phyloP scores from a whole-genome alignment of 2,113 vertebrate species.

The Siniperca chuatsi region DNA sequence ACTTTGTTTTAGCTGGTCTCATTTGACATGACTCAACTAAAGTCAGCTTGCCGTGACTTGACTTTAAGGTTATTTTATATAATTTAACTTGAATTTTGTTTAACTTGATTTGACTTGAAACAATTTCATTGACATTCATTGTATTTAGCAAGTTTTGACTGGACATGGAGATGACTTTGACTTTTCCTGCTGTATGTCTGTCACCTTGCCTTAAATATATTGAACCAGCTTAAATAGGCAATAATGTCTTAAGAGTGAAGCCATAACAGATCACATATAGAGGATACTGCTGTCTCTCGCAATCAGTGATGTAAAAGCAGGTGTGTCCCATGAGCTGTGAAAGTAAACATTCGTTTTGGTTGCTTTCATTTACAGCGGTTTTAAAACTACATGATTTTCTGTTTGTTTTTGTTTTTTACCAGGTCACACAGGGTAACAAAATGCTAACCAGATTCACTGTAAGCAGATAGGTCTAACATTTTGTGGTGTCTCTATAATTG shows the following conservation, averaged over 20 bases:
- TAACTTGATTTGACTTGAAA: neutral
- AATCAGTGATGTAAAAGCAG: neutral
- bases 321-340: neutral
- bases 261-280: neutral
- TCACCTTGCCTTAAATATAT: neutral
- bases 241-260: neutral
- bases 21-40: neutral
- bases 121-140: neutral
- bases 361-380: neutral
- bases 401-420: neutral
- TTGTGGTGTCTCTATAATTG: neutral
- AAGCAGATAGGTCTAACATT: neutral
- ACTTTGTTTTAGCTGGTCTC: neutral
- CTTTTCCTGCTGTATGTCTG: neutral
- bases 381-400: neutral
- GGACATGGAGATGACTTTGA: neutral
- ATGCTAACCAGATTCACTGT: neutral
- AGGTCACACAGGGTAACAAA: neutral
- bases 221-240: conserved; percentile 3
- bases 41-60: neutral
- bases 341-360: neutral
- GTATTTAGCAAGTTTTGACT: neutral
- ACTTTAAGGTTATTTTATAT: neutral
- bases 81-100: neutral
- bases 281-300: neutral